Base-by-base conservation (phyloP, 2,797 vertebrate genomes). In the Menidia menidia region DNA sequence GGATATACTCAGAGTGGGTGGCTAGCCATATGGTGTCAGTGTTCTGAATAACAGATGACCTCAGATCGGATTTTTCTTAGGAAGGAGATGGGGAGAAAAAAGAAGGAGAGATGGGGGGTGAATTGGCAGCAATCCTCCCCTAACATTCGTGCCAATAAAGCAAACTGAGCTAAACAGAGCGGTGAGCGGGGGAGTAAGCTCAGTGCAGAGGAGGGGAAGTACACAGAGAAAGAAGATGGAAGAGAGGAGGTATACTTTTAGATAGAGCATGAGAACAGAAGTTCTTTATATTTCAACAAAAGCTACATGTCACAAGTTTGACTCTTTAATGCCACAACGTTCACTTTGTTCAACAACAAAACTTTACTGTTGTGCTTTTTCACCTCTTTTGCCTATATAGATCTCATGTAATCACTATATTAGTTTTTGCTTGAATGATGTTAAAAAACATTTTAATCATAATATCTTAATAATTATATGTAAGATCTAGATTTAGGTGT, bases 11-110 rank as follows among this genome's bases (percentile, higher is more conserved):
- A 63, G 86, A 90, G 91, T 87, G 83, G 87, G 89, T 83, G 87
- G 87, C 57, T 86, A 85, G 80, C 89, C 88, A 88, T 90, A 89
- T 89, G 91, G 85, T 89, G 88, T 89, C 87, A 87, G 83, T 81
- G 84, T 86, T 90, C 84, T 90, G 83, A 90, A 90, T 89, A 91
- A 88, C 88, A 87, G 79, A 92, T 87, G 83, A 89, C 89, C 87
- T 87, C 83, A 86, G 89, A 90, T 91, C 84, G 83, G 91, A 91
- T 92, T 92, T 87, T 84, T 88, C 84, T 67, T 54, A 77, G 78
- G 44, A 83, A 65, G 71, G 83, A 84, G 75, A 80, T 14, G 58
- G 68, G 57, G 60, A 69, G 72, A 65, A 60, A 76, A 71, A 65
- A 73, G 73, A 82, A 73, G 80, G 69, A 71, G 76, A 71, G 75